These are phyloP conservation scores for Nysson spinosus DNA, from an alignment of 2,888 invertebrate species.

Conservation along the genomic window DNA sequence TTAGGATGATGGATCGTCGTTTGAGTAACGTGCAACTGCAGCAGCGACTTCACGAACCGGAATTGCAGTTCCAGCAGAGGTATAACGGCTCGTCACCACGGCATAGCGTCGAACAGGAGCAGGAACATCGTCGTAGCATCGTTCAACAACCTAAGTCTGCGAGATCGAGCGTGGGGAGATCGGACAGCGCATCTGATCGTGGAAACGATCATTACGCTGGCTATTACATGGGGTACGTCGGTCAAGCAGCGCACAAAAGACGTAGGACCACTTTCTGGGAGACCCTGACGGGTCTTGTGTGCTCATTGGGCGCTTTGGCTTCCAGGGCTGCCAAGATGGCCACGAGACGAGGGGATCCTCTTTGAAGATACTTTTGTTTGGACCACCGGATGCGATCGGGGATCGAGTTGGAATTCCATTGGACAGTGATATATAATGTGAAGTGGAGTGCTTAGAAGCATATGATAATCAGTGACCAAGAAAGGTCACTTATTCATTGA, in stretches of 20 bases:
- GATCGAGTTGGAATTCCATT: conserved; percentile 8
- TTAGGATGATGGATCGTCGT: conserved; percentile 70
- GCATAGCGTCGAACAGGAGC: conserved; percentile 33
- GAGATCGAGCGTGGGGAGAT: conserved; percentile 45
- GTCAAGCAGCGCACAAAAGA: conserved; percentile 61
- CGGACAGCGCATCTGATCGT: conserved; percentile 38
- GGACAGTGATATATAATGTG: background rate
- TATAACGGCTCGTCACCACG: conserved; percentile 37
- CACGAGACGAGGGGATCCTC: conserved; percentile 67
- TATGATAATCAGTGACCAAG: background rate
- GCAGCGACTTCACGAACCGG: conserved; percentile 57
- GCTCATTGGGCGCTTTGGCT: conserved; percentile 77
- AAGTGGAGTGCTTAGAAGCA: background rate
- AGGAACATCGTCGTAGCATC: conserved; percentile 49
- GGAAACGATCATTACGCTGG: conserved; percentile 48
- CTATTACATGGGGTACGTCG: conserved; percentile 56
- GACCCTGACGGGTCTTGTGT: conserved; percentile 77
- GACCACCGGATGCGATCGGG: conserved; percentile 19
- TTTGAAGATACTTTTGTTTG: conserved; percentile 56
- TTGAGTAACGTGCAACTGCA: conserved; percentile 70
- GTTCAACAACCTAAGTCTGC: conserved; percentile 59
- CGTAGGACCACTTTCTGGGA: conserved; percentile 75
- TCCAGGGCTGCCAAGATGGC: conserved; percentile 75
- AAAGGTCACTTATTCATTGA: background rate
- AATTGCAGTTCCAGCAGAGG: conserved; percentile 33